phyloP scores from a whole-genome alignment of 92 coral and sea anemone genomes.

The Siderastrea siderea region DNA sequence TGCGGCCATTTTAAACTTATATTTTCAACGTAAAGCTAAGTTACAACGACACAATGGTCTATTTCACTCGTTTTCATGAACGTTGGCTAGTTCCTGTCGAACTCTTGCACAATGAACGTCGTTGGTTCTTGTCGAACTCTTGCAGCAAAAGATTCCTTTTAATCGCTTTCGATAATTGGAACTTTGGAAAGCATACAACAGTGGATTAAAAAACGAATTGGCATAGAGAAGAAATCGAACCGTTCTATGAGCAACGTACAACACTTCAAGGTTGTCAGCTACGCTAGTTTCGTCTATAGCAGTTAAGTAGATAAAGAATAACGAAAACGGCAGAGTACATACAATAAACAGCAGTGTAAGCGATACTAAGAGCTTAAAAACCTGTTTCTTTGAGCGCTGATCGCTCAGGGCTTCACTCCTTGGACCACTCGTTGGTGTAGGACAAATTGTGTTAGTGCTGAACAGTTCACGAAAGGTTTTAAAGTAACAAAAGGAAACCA shows the following conservation, averaged over 20 bases:
- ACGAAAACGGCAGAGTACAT: constrained; percentile 34
- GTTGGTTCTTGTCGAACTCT: background rate
- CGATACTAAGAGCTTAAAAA: constrained; percentile 23
- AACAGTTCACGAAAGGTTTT: constrained; percentile 35
- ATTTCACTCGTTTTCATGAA: too few species aligned
- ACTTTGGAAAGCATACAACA: too few species aligned
- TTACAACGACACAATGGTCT: too few species aligned
- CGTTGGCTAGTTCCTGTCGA: too few species aligned
- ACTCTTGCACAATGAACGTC: too few species aligned
- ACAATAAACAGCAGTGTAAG: constrained; percentile 19
- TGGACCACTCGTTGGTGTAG: background rate
- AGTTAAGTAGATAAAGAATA: constrained; percentile 22
- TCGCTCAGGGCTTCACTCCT: too few species aligned
- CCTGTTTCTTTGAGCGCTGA: constrained; percentile 19
- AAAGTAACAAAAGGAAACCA: constrained; percentile 26
- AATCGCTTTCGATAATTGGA: background rate
- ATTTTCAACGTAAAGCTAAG: too few species aligned
- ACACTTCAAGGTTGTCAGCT: background rate
- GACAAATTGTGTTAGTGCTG: constrained; percentile 19
- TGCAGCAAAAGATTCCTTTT: background rate
- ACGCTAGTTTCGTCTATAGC: background rate
- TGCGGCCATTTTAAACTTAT: too few species aligned
- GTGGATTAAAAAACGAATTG: too few species aligned
- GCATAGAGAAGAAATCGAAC: background rate
- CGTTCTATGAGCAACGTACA: background rate